Percentiles rank a stretch among this genome's conserved stretches.
Evolutionary conservation across 2,113 vertebrate genomes (phyloP).

Genomic region (Dascyllus trimaculatus): DNA sequence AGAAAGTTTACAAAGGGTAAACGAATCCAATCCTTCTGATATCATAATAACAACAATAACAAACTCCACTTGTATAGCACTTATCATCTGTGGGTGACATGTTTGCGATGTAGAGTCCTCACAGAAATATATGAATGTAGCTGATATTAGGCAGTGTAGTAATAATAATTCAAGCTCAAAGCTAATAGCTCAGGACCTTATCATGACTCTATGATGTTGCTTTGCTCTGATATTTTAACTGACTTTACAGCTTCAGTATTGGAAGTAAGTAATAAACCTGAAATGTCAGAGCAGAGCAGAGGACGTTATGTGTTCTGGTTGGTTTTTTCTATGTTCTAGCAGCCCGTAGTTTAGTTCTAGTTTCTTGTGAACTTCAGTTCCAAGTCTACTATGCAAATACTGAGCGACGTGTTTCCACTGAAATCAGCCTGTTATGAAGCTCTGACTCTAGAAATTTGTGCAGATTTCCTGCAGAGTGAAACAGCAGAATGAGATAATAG

Average conservation of each 20-base stretch:
- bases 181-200: neutral
- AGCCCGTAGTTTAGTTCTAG: slow-evolving; percentile 15
- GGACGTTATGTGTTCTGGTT: neutral
- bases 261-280: neutral
- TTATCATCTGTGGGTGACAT: slow-evolving; percentile 33
- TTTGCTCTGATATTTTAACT: slow-evolving; percentile 5
- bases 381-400: slow-evolving; percentile 26
- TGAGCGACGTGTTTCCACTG: neutral
- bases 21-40: slow-evolving; percentile 45
- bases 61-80: slow-evolving; percentile 49
- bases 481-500: slow-evolving; percentile 8
- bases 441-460: too few species aligned
- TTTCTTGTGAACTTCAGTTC: slow-evolving; percentile 8
- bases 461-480: too few species aligned
- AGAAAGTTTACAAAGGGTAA: slow-evolving; percentile 79
- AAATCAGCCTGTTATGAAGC: neutral
- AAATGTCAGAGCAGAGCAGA: neutral
- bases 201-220: neutral
- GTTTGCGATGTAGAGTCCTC: neutral
- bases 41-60: slow-evolving; percentile 20
- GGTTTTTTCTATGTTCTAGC: neutral
- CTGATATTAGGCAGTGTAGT: slow-evolving; percentile 22
- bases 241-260: slow-evolving; percentile 4
- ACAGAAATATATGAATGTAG: neutral
- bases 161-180: neutral